phyloP scores from a whole-genome alignment of 2,888 invertebrate genomes.

The Pristionchus maxplancki region DNA sequence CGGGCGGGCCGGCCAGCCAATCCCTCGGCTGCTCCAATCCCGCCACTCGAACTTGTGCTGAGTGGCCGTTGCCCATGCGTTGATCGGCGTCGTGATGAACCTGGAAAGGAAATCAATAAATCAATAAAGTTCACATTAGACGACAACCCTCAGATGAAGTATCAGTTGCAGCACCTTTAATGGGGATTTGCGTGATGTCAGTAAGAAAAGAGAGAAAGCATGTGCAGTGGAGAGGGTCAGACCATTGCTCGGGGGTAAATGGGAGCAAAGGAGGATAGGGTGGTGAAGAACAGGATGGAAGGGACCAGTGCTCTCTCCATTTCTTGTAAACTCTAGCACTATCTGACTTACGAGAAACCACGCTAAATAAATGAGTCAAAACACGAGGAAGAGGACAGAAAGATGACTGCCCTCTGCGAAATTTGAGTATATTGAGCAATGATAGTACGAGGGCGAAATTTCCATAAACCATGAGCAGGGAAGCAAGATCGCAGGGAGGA shows the following conservation, averaged over 20 bases:
- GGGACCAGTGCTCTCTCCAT: too few relatives aligned
- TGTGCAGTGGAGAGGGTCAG: too few relatives aligned
- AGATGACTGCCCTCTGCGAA: background rate
- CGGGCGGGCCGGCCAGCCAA: background rate
- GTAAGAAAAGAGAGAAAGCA: too few relatives aligned
- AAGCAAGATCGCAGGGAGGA: background rate
- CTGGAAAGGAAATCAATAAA: too few relatives aligned
- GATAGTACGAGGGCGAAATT: too few relatives aligned
- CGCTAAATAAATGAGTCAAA: background rate
- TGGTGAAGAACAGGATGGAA: background rate
- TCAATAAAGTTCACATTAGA: too few relatives aligned
- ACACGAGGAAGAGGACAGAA: background rate
- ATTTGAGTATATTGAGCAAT: background rate
- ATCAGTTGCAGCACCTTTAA: too few relatives aligned
- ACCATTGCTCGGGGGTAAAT: too few relatives aligned
- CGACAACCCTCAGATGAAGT: too few relatives aligned
- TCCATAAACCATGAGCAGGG: too few relatives aligned
- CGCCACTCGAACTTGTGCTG: background rate
- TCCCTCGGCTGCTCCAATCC: background rate
- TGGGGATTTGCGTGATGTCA: too few relatives aligned
- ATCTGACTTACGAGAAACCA: background rate
- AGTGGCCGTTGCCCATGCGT: slow-evolving; percentile 15
- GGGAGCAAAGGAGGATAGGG: background rate
- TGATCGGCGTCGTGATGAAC: background rate
- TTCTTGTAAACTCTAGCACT: background rate